These are phyloP conservation scores for Globodera ellingtonae DNA, from an alignment of 1,140 invertebrate species.

Conservation along the genomic window DNA sequence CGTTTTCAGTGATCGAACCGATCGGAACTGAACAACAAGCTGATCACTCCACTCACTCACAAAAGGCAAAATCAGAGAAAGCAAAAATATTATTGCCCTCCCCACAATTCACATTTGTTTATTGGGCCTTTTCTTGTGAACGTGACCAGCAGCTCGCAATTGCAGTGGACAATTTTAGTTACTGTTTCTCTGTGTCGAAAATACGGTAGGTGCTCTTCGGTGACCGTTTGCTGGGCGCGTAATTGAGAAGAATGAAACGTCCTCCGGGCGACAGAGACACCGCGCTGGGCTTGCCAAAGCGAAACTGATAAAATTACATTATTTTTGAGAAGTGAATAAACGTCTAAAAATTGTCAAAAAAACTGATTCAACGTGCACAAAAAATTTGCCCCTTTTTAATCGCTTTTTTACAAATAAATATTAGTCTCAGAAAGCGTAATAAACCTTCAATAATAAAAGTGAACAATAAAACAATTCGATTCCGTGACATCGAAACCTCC, in stretches of 20 bases:
- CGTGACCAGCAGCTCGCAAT: too few relatives aligned
- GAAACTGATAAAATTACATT: conserved; percentile 39
- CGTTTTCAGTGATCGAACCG: too few relatives aligned
- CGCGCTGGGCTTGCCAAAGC: conserved; percentile 46
- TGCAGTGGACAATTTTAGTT: background rate
- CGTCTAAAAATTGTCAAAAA: background rate
- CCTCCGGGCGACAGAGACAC: conserved; percentile 36
- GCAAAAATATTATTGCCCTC: too few relatives aligned
- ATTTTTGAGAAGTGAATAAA: conserved; percentile 23
- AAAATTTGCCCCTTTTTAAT: too few relatives aligned
- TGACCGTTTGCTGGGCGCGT: conserved; percentile 38
- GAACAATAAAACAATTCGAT: too few relatives aligned
- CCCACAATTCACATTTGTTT: conserved; percentile 6
- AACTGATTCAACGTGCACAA: background rate
- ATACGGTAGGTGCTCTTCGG: conserved; percentile 50
- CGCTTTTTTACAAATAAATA: too few relatives aligned
- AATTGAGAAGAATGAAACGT: conserved; percentile 39
- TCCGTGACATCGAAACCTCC: too few relatives aligned
- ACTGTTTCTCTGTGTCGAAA: conserved; percentile 42
- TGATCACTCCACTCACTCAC: too few relatives aligned
- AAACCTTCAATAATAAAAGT: too few relatives aligned
- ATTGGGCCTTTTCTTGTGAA: conserved; percentile 4
- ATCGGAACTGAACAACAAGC: too few relatives aligned
- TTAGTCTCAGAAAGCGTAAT: too few relatives aligned
- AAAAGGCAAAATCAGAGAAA: too few relatives aligned